A percentile compares a stretch with the other conserved stretches of the same genome.
These are phyloP conservation scores for Anolis carolinensis DNA, from an alignment of 2,113 vertebrate species.

Conservation along the genomic window DNA sequence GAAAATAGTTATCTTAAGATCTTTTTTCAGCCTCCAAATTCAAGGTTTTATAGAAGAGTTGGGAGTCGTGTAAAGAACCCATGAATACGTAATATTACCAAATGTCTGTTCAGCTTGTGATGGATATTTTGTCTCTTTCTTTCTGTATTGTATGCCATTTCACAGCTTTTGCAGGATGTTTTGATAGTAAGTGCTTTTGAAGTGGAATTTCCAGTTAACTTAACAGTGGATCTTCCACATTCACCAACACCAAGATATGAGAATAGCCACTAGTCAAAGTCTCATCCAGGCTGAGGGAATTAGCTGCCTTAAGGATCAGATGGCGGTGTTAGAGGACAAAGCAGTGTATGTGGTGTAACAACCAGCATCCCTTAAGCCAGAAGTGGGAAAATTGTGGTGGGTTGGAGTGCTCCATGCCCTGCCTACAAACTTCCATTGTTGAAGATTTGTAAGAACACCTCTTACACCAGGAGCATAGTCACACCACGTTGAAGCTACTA, in stretches of 20 bases:
- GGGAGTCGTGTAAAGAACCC: not conserved
- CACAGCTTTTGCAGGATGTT: not conserved
- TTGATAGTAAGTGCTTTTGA: not conserved
- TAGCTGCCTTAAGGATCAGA: not conserved
- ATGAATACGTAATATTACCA: not conserved
- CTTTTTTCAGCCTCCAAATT: not conserved
- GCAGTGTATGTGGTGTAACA: not conserved
- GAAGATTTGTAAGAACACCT: too few relatives aligned
- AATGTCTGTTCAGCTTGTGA: not conserved
- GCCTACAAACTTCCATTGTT: too few relatives aligned
- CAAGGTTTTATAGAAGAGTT: not conserved
- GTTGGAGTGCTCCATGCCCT: too few relatives aligned
- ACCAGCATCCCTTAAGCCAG: not conserved
- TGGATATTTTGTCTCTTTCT: not conserved
- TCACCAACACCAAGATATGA: not conserved
- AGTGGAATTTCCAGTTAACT: not conserved
- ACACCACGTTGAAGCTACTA: too few relatives aligned
- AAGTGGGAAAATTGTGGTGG: not conserved
- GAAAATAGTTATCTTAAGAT: not conserved
- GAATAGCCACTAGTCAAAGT: not conserved
- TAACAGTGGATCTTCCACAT: not conserved
- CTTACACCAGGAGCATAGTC: too few relatives aligned
- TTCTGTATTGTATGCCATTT: not conserved
- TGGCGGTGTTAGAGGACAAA: too few relatives aligned
- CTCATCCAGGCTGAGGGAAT: not conserved